Base-by-base conservation (phyloP, 2,888 invertebrate genomes). In the Andrena marginata region DNA sequence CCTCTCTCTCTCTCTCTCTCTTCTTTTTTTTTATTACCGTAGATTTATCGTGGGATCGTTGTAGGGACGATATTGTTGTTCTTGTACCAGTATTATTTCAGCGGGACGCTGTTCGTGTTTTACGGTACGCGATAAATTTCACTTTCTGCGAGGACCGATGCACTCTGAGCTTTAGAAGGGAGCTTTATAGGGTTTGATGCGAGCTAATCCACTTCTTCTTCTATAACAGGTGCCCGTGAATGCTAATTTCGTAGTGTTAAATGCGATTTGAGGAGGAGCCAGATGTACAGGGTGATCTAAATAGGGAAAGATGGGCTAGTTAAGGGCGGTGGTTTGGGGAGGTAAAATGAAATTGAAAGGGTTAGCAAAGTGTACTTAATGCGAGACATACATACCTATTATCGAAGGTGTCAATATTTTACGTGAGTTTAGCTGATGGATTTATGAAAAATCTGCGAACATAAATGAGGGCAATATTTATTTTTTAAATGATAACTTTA, bases 111-210 rank as follows among this genome's bases (percentile, higher is more conserved):
- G 33, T 72, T 49, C 26, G 10, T 67, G 67, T 51, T 67, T 62
- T 75, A 65, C 33, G 42, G 56, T n/a, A 2, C 5, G 5, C 49
- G 26, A 73, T 65, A 77, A 77, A 77, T 73, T 77, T 74, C 54
- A 73, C 49, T 77, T 64, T 56, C 48, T 33, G 10, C 20, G 0
- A 35, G 35, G 54, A 49, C 64, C 48, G 59, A 72, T 48, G 26
- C n/a, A 3, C 5, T 16, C 48, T 42, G 20, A 16, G 26, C 54
- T 26, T 29, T 13, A 26, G 4, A 16, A 49, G 6, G 48, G 42
- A 48, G 59, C 48, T 74, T 59, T 33, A 67, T 31, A 42, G 23
- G 10, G 29, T 13, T 42, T 20, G 59, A 67, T 29, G 20, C 31
- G 10, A 16, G 42, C 48, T 74, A 56, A 74, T 59, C 67, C 54